phyloP scores from a whole-genome alignment of 2,797 vertebrate genomes.

The Peromyscus attwateri region DNA sequence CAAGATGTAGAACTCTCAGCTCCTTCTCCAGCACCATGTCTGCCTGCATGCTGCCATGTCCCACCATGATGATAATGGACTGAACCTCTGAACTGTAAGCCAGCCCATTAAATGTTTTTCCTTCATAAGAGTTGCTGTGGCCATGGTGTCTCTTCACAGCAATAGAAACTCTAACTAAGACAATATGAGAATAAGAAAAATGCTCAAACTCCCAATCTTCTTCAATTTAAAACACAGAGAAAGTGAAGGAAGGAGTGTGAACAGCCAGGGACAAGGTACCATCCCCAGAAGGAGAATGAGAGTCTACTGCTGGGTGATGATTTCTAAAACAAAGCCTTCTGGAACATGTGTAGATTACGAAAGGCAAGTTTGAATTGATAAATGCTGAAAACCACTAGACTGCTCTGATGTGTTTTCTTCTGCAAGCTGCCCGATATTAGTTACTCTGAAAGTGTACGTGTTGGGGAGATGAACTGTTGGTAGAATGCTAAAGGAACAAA shows the following conservation, averaged over 20 bases:
- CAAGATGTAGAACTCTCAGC: background rate
- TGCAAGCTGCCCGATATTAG: background rate
- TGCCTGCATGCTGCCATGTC: background rate
- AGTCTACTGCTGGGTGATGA: background rate
- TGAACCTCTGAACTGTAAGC: background rate
- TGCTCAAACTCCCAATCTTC: background rate
- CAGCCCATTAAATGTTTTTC: background rate
- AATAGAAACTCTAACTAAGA: background rate
- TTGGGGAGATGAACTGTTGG: constrained; percentile 69
- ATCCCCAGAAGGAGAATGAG: background rate
- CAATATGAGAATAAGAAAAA: constrained; percentile 30
- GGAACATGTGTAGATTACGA: background rate
- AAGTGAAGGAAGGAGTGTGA: background rate
- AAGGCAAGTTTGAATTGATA: constrained; percentile 24
- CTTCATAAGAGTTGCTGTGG: background rate
- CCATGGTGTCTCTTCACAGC: background rate
- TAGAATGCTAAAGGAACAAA: constrained; percentile 75
- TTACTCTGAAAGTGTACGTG: background rate
- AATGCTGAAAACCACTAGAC: background rate
- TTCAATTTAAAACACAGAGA: background rate
- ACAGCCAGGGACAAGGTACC: background rate
- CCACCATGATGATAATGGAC: background rate
- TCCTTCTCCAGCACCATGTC: background rate
- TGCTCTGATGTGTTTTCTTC: background rate
- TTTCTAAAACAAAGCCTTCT: background rate